Conservation (phyloP, 2,797 vertebrate species). For the Cirrhinus molitorella region DNA sequence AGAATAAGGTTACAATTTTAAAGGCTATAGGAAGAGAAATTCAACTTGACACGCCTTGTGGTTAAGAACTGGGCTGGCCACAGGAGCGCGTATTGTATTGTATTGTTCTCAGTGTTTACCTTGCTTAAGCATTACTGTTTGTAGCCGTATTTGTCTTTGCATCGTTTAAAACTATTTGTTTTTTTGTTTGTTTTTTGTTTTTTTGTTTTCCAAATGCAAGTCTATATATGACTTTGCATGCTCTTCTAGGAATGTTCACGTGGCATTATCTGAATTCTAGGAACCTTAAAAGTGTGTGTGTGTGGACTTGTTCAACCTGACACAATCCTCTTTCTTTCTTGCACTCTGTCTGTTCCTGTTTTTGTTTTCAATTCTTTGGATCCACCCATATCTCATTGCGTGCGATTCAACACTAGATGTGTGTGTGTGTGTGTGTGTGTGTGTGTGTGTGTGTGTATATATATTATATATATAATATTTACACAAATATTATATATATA, state of each 20-base stretch:
- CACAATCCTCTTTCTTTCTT: neutral
- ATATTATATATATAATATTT: too few relatives aligned
- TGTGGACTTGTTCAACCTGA: neutral
- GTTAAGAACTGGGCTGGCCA: neutral
- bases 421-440: too few relatives aligned
- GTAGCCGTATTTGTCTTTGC: neutral
- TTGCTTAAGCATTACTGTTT: neutral
- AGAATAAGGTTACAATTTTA: neutral
- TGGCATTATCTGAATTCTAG: conserved; percentile 1
- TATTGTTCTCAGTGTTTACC: neutral
- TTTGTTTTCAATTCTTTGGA: conserved; percentile 26
- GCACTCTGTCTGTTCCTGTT: neutral
- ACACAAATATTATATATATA: too few relatives aligned
- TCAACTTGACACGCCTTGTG: neutral
- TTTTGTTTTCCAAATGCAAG: neutral
- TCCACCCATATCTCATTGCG: neutral
- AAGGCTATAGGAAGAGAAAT: neutral
- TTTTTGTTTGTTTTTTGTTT: neutral
- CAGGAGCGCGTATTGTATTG: neutral
- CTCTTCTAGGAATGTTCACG: neutral
- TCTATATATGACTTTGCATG: neutral
- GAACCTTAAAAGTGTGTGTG: neutral
- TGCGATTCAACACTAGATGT: too few relatives aligned
- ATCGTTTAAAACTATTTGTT: neutral
- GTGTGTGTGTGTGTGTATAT: too few relatives aligned